These are phyloP conservation scores for Lasiommata megera DNA, from an alignment of 2,888 invertebrate species.

Conservation along the genomic window DNA sequence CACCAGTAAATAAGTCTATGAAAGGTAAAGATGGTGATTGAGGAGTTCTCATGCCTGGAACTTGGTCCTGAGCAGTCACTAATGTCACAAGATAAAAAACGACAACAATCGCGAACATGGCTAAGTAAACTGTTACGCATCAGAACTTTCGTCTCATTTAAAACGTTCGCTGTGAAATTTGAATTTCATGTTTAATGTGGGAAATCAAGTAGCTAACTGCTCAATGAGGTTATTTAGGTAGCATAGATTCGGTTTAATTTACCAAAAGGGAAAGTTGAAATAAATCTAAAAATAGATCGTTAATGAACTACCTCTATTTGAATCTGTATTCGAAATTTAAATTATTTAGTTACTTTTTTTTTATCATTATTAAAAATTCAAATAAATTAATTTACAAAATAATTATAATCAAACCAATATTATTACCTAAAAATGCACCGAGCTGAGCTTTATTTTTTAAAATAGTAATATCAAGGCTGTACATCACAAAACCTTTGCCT, in stretches of 20 bases:
- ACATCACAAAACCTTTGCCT: conserved; percentile 4
- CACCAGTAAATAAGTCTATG: conserved; percentile 64
- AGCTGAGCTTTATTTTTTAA: background rate
- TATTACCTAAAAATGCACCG: too few species aligned
- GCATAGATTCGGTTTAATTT: conserved; percentile 41
- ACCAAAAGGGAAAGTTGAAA: conserved; percentile 21
- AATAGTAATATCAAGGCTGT: background rate
- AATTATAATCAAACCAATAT: too few species aligned
- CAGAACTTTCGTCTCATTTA: conserved; percentile 56
- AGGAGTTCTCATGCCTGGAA: conserved; percentile 54
- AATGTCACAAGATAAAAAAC: conserved; percentile 54
- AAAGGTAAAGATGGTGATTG: conserved; percentile 55
- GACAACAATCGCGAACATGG: conserved; percentile 61
- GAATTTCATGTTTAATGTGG: conserved; percentile 62
- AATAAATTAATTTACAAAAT: too few species aligned
- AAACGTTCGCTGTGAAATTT: conserved; percentile 72
- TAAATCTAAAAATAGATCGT: too few species aligned
- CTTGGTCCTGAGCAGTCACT: conserved; percentile 59
- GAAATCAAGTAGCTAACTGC: conserved; percentile 57
- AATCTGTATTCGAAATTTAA: too few species aligned
- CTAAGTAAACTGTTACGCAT: conserved; percentile 68
- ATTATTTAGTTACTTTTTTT: too few species aligned
- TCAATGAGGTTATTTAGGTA: conserved; percentile 52
- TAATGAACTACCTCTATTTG: too few species aligned
- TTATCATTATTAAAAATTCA: too few species aligned